Evolutionary conservation across 2,888 invertebrate genomes (phyloP), one percentile per base, ranked within the genome.

Genomic region (Trichogramma dendrolimi): DNA sequence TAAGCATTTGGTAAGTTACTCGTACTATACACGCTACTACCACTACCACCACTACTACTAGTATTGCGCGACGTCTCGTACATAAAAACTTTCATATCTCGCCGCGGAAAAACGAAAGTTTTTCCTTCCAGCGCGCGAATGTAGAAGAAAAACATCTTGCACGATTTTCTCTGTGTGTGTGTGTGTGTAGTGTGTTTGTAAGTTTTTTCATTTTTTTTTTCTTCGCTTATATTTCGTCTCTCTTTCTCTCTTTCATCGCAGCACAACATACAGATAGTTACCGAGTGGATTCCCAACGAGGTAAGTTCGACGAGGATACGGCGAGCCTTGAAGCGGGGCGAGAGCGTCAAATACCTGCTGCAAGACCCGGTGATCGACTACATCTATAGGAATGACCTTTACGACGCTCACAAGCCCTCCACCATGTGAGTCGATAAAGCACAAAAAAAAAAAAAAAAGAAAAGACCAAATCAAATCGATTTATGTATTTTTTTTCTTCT

Each of bases 201-300:
- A 27, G 27, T 27, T 27, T 27, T 27, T 27, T 27, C 27, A 27
- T n/a, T 55, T n/a, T 11, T 38, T 8, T 10, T n/a, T n/a, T 46
- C 39, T 39, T 4, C 2, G 11, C 8, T 11, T 41, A 7, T 41
- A 41, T 38, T 51, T 40, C 10, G 5, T 52, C 10, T 40, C 42
- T 8, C 40, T 40, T 11, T 41, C 52, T 40, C 40, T 40, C 6
- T n/a, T 44, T 47, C 43, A 7, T 7, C 40, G 11, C 55, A 95
- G 94, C 84, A 86, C 70, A 95, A 96, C 76, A 92, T 98, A 60
- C 84, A 85, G 47, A 85, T 96, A 61, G 91, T 96, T 5, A 92
- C 91, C 0, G 97, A 98, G 80, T 95, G 94, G 91, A 91, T 96
- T 67, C 84, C 87, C 11, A 97, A 96, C 80, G 96, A 96, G 76